Evolutionary conservation across 2,797 vertebrate species (phyloP).

Genomic region (Ficedula albicollis): DNA sequence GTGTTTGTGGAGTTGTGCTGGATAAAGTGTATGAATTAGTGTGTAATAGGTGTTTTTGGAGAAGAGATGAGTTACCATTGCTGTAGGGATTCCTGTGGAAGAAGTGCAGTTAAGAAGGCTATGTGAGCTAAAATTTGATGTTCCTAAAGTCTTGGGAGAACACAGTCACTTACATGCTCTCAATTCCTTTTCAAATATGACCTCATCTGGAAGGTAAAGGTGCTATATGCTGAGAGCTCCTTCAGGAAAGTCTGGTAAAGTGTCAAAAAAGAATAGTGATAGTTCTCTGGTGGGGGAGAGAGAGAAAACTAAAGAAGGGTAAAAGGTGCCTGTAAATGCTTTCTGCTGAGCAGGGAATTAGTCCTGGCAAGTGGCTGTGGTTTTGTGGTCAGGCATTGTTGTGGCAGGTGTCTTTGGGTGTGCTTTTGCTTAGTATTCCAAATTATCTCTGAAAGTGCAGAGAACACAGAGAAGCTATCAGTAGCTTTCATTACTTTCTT

Average conservation of each 20-base stretch:
- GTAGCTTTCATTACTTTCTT: not conserved
- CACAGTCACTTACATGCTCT: not conserved
- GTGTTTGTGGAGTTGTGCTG: not conserved
- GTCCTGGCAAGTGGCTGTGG: not conserved
- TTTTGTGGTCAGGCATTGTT: constrained; percentile 21
- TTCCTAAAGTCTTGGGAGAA: not conserved
- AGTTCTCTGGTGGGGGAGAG: not conserved
- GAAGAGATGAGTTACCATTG: not conserved
- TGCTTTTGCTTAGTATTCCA: not conserved
- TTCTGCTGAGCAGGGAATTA: constrained; percentile 22
- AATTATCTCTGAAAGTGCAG: not conserved
- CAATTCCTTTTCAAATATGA: not conserved
- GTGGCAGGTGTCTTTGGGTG: constrained; percentile 23
- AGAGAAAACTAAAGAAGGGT: not conserved
- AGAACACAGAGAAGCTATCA: not conserved
- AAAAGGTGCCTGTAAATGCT: not conserved
- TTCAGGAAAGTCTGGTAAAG: not conserved
- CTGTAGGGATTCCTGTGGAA: not conserved
- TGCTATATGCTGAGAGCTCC: not conserved
- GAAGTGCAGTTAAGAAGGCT: not conserved
- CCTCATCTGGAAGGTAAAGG: not conserved
- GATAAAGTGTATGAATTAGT: not conserved
- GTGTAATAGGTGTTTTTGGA: not conserved
- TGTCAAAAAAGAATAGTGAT: not conserved
- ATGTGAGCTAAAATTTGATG: not conserved